These are phyloP conservation scores for Crocodylus rhombifer DNA, from an alignment of 2,797 vertebrate species.

Conservation along the genomic window DNA sequence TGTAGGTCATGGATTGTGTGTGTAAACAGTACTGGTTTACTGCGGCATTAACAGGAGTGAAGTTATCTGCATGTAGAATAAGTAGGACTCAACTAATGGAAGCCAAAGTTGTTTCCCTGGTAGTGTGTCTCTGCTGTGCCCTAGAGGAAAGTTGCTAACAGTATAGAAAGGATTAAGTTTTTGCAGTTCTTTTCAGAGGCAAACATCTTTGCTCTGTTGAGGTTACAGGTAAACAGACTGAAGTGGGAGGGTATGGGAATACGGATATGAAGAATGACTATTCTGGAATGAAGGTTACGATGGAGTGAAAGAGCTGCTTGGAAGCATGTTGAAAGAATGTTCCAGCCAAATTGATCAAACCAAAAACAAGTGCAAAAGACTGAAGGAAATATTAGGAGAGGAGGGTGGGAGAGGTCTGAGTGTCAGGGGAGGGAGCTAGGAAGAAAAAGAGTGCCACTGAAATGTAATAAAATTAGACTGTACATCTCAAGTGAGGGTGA, in stretches of 20 bases:
- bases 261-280: neutral
- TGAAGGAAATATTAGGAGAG: neutral
- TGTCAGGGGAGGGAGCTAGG: neutral
- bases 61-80: neutral
- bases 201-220: neutral
- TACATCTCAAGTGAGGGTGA: neutral
- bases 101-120: neutral
- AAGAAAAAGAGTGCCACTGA: fast-evolving
- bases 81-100: neutral
- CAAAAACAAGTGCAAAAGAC: neutral
- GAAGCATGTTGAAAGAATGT: neutral
- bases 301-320: neutral
- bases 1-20: neutral
- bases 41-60: neutral
- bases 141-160: neutral
- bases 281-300: neutral
- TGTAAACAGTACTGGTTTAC: neutral
- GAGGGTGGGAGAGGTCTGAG: neutral
- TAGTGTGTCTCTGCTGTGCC: neutral
- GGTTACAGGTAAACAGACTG: neutral
- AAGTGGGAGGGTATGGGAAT: neutral
- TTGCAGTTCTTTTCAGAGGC: neutral
- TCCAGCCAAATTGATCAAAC: neutral
- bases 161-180: neutral
- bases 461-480: neutral